phyloP scores from a whole-genome alignment of 1,140 invertebrate species.

The Ceratoteleas bidentatus region DNA sequence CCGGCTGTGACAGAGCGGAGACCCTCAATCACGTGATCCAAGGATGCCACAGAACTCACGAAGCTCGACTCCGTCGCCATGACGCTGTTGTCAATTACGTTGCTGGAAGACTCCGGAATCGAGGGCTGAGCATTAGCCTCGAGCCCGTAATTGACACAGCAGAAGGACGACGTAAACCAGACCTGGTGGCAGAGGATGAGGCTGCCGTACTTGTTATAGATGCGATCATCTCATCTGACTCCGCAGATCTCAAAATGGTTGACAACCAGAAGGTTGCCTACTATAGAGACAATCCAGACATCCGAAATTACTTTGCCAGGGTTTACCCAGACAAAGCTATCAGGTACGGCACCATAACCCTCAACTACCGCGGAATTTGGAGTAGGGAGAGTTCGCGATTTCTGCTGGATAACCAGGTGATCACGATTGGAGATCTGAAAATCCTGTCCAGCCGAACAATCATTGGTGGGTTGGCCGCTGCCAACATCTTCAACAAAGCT shows the following conservation, averaged over 20 bases:
- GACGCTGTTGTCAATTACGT: constrained; percentile 1
- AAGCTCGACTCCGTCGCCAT: background rate
- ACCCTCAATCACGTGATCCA: constrained; percentile 9
- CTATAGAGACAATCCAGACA: background rate
- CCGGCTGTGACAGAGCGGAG: background rate
- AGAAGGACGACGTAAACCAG: background rate
- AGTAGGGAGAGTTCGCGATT: background rate
- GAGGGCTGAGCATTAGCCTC: background rate
- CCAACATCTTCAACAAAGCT: background rate
- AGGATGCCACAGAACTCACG: background rate
- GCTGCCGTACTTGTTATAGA: background rate
- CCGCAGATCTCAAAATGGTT: no score
- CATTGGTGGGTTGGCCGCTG: background rate
- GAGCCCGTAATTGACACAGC: background rate
- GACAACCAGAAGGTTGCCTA: no score
- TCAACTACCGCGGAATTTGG: constrained; percentile 1
- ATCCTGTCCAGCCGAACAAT: background rate
- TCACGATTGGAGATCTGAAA: background rate
- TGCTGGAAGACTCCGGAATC: background rate
- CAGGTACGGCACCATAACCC: background rate
- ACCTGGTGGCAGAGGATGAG: background rate
- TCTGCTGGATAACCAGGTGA: background rate
- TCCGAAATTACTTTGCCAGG: background rate
- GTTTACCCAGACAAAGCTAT: background rate
- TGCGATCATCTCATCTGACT: no score